Evolutionary conservation across 2,888 invertebrate genomes (phyloP), one percentile per base, ranked within the genome.

Genomic region (Dasypolia templi): DNA sequence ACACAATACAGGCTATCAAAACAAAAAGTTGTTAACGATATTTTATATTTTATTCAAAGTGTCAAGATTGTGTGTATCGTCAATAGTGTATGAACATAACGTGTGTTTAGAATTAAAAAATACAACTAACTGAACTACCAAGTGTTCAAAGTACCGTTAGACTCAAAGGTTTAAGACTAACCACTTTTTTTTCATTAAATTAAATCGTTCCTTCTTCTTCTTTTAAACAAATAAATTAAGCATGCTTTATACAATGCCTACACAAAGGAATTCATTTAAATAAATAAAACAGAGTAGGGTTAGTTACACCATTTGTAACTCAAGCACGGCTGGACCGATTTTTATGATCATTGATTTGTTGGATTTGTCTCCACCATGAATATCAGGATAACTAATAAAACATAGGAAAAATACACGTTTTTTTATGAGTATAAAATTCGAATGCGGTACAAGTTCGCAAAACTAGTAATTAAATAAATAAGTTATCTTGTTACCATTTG

Each of bases 21-120:
- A 39, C 7, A 39, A 39, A 9, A 5, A n/a, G n/a, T 26, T n/a
- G 0, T 22, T 29, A 44, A 9, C 19, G 4, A 32, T 51, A 2
- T 42, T 29, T 63, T 29, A 51, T 17, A 32, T 39, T 51, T 32
- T n/a, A 29, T 17, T 2, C 39, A 12, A 86, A 91, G 89, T 91
- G 89, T 90, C 92, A 92, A 91, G 77, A 86, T 61, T 53, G 11
- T 62, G 84, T 62, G 1, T 26, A 44, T 22, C 14, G 26, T 66
- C 72, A 67, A 82, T 72, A 85, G 35, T 77, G 78, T 82, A 71
- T 72, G 67, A 80, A 87, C 85, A 87, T 89, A 89, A 89, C 87
- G 88, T 91, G 90, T 91, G 89, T 86, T 87, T 88, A 84, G 91
- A 91, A 89, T 92, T 93, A 94, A 94, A n/a, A 94, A 94, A 92